Conservation (phyloP, 2,113 vertebrate genomes). For the Eulacestoma nigropectus region DNA sequence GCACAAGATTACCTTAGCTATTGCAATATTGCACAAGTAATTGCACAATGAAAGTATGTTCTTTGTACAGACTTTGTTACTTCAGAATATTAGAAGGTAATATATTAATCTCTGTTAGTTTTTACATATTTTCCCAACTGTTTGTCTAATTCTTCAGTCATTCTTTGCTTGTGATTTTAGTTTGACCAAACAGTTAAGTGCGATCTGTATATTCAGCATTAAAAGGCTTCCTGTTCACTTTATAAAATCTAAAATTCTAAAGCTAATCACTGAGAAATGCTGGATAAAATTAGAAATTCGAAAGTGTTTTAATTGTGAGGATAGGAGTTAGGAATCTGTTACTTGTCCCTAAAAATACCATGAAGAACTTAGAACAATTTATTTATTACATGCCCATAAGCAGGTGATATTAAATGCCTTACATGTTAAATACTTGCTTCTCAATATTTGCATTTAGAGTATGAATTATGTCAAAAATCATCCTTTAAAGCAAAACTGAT, state of each 20-base stretch:
- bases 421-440: not conserved
- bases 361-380: not conserved
- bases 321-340: not conserved
- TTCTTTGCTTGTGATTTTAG: not conserved
- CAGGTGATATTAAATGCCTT: not conserved
- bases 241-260: not conserved
- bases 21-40: conserved; percentile 36
- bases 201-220: not conserved
- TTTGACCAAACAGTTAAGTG: not conserved
- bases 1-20: not conserved
- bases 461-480: not conserved
- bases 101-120: not conserved
- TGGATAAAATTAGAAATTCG: not conserved
- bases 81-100: not conserved
- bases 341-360: not conserved
- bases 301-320: not conserved
- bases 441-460: not conserved
- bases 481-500: not conserved
- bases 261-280: not conserved
- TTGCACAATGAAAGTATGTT: conserved; percentile 35
- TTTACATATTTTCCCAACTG: not conserved
- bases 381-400: not conserved
- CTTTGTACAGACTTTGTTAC: not conserved
- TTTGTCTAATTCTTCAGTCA: not conserved
- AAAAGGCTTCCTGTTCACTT: not conserved